These are phyloP conservation scores for Papilio demoleus DNA, from an alignment of 2,888 invertebrate species.

Conservation along the genomic window DNA sequence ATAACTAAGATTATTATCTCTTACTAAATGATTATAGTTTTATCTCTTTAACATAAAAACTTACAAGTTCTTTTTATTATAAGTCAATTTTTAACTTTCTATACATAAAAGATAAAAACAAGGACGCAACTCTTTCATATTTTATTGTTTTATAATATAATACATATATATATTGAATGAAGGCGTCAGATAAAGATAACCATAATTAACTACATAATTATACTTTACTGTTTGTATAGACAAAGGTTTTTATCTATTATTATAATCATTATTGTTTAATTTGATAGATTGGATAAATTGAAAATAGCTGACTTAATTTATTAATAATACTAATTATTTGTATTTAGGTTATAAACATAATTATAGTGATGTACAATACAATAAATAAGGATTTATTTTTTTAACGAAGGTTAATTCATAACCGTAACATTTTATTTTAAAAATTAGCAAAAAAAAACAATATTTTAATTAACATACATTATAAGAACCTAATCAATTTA, in stretches of 20 bases:
- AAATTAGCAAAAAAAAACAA: not conserved
- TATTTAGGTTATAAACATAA: not conserved
- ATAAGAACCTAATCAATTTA: slow-evolving; percentile 2
- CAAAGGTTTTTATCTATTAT: not conserved
- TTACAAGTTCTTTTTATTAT: too few species aligned
- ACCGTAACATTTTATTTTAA: not conserved
- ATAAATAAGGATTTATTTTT: not conserved
- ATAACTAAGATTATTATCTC: too few species aligned
- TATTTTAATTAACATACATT: not conserved
- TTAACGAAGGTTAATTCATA: not conserved
- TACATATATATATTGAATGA: not conserved
- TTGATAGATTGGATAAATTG: not conserved
- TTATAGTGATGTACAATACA: slow-evolving; percentile 1
- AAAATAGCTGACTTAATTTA: not conserved
- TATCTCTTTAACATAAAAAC: not conserved
- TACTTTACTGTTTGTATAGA: too few species aligned
- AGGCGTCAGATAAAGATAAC: not conserved
- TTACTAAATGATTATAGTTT: not conserved
- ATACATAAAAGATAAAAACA: not conserved
- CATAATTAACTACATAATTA: not conserved
- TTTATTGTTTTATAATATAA: not conserved
- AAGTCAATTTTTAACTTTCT: not conserved
- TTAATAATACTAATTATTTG: not conserved
- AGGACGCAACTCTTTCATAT: not conserved
- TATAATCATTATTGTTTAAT: not conserved